Percentiles rank a stretch among this genome's conserved stretches.
Evolutionary conservation across 2,888 invertebrate species (phyloP).

Genomic region (Nasonovia ribisnigri): DNA sequence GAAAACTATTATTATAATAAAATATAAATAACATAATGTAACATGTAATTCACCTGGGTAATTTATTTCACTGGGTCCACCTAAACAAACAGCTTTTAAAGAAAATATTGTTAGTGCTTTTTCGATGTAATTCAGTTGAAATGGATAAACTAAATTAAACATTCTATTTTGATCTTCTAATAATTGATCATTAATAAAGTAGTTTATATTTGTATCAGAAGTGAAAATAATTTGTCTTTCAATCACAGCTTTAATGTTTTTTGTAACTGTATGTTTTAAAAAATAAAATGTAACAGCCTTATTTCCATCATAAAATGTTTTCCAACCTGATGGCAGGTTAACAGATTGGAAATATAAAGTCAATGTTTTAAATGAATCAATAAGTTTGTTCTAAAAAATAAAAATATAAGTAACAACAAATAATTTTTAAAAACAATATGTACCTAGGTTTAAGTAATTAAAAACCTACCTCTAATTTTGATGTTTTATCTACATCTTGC

Average conservation of each 20-base stretch:
- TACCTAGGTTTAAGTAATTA: neutral
- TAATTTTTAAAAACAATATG: neutral
- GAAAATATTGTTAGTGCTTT: constrained; percentile 3
- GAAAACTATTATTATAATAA: neutral
- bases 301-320: constrained; percentile 18
- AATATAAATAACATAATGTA: neutral
- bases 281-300: constrained; percentile 5
- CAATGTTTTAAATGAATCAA: constrained; percentile 21
- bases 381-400: constrained; percentile 7
- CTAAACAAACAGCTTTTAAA: neutral
- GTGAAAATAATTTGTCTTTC: constrained; percentile 9
- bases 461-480: neutral
- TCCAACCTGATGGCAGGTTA: constrained; percentile 8
- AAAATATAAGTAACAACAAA: neutral
- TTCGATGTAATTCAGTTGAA: neutral
- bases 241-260: constrained; percentile 22
- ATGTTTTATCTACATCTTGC: neutral
- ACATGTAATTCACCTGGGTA: neutral
- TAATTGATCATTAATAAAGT: neutral
- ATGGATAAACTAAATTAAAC: constrained; percentile 16
- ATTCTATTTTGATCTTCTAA: neutral
- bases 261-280: neutral
- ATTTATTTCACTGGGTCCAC: neutral
- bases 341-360: neutral
- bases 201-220: neutral